Percentiles rank a stretch among this genome's conserved stretches.
phyloP scores from a whole-genome alignment of 2,797 vertebrate genomes.

The Acomys russatus region DNA sequence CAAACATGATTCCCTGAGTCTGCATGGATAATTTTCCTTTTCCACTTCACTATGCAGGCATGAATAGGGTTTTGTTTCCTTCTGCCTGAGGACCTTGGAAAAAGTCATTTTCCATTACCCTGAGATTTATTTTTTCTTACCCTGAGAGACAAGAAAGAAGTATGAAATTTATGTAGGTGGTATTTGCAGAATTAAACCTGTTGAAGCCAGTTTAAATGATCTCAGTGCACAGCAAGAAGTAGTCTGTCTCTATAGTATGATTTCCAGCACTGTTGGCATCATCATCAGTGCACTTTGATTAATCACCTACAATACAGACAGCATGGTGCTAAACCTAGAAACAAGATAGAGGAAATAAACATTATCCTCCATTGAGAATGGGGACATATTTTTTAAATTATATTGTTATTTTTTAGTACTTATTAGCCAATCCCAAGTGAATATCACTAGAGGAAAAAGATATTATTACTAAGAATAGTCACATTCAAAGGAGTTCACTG shows the following conservation, averaged over 20 bases:
- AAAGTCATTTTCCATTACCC: not conserved
- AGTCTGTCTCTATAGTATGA: not conserved
- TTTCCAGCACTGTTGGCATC: not conserved
- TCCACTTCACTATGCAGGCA: not conserved
- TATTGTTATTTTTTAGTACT: not conserved
- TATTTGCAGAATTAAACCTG: conserved; percentile 34
- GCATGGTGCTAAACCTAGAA: conserved; percentile 17
- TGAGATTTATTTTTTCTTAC: conserved; percentile 10
- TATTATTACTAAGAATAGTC: not conserved
- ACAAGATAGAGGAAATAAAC: not conserved
- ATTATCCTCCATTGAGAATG: not conserved
- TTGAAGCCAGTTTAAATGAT: conserved; percentile 17
- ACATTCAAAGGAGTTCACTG: not conserved
- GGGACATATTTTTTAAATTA: not conserved
- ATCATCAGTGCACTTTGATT: conserved; percentile 40
- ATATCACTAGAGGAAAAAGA: not conserved
- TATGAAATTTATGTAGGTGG: not conserved
- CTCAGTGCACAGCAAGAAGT: not conserved
- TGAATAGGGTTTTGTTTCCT: not conserved
- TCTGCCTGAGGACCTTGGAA: not conserved
- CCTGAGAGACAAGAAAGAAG: not conserved
- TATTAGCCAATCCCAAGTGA: not conserved
- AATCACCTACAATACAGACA: not conserved
- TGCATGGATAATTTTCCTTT: conserved; percentile 31
- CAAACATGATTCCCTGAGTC: not conserved